These are phyloP conservation scores for Hetaerina americana DNA, from an alignment of 1,140 invertebrate genomes.

Conservation along the genomic window DNA sequence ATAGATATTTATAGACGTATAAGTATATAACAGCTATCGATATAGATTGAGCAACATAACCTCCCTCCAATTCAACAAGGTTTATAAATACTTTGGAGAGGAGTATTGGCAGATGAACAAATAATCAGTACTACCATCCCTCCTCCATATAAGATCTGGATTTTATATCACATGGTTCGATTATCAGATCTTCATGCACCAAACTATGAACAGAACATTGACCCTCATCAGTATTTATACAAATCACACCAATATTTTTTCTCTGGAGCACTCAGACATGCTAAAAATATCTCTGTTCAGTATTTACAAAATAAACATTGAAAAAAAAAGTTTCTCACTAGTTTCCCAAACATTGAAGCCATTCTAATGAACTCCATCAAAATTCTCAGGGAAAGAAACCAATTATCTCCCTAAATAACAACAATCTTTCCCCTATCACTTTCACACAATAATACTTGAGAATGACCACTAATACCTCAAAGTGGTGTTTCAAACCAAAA, in stretches of 20 bases:
- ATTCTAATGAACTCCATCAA: background rate
- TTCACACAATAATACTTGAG: background rate
- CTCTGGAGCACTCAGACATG: background rate
- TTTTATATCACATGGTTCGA: background rate
- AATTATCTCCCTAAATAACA: background rate
- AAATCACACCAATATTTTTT: background rate
- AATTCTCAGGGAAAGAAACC: background rate
- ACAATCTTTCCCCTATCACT: background rate
- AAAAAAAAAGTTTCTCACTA: background rate
- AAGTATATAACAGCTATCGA: background rate
- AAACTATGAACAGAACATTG: background rate
- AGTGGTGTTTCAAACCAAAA: background rate
- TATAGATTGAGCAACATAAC: background rate
- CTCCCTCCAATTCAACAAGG: background rate
- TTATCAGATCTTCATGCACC: background rate
- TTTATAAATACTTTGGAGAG: background rate
- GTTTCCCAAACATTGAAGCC: background rate
- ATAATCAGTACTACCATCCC: background rate
- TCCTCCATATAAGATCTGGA: background rate
- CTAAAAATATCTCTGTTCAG: background rate
- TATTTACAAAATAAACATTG: constrained; percentile 1
- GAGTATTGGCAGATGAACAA: background rate
- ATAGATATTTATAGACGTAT: background rate
- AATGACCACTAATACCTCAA: background rate
- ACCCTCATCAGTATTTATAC: background rate